Base-by-base conservation (phyloP, 2,113 vertebrate genomes). In the Gallinago jamesoni region DNA sequence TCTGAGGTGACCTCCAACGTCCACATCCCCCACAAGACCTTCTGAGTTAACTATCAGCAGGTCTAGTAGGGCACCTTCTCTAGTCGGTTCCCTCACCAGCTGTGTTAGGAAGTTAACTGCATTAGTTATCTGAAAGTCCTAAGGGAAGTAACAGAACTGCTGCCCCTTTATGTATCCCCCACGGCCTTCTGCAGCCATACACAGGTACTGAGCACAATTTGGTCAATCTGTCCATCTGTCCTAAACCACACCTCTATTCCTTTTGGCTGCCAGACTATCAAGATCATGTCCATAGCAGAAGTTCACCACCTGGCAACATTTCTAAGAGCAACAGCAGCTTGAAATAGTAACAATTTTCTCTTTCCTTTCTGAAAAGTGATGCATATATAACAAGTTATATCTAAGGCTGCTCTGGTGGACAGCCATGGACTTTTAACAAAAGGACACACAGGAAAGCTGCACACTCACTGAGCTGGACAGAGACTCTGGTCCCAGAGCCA, bases 401-500 rank as follows among this genome's bases (percentile, higher is more conserved):
- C 16, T 35, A 25, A 62, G 24, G 23, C 14, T 12, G 35, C 35
- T 37, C 35, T 35, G 37, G 59, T 62, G n/a, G n/a, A 24, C 21
- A 17, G 28, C 12, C 27, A 56, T 11, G 47, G 47, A 48, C 47
- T 48, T 48, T 22, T 48, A 11, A 48, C 14, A 28, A 28, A 53
- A 4, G 39, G 24, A 76, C 5, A 52, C 30, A 52, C 12, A 59
- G 56, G 56, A 33, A 62, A 66, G 8, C 31, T 59, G 18, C 41
- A 47, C 55, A 75, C 55, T 57, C 25, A 31, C 74, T 37, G 37
- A 30, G 37, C 3, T 20, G 22, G 30, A 74, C 5, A 2, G 24
- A 64, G 10, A 66, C 77, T 75, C 78, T 95, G 80, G n/a, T 37
- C 23, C 59, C 96, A 12, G 94, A 93, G 67, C 97, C 90, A 7